Evolutionary conservation across 2,797 vertebrate genomes (phyloP), one percentile per base, ranked within the genome.

Genomic region (Aphelocoma californica): DNA sequence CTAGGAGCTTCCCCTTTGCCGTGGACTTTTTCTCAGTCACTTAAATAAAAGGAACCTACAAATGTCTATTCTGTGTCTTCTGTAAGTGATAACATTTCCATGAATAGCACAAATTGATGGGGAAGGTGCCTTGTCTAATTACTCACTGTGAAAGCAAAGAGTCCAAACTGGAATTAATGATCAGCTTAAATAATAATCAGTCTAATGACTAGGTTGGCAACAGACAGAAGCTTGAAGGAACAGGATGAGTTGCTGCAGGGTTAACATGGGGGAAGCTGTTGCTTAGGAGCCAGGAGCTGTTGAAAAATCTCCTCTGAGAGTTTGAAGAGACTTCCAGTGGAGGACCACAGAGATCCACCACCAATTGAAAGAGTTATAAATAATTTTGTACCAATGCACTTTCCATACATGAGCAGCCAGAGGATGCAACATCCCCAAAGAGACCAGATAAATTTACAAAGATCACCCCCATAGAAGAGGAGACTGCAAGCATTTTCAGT

Each of bases 121-220:
- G 42, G 65, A 83, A 91, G 83, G 87, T 29, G 66, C 77, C 73
- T 91, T 62, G 66, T 66, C 73, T 86, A 92, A 89, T 91, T 74
- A 84, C 32, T 64, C 44, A 66, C 75, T 84, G 88, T 36, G 67
- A 86, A 92, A 90, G 69, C 61, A 85, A 34, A 48, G 45, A 80
- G 69, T 61, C 72, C 85, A 90, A 93, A 92, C 26, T 36, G 61
- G 72, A 95, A 88, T 38, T 86, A 47, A 74, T 45, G 53, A 90
- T 90, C 80, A 90, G 57, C 65, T 91, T 91, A 77, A 94, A 92
- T 74, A 85, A 78, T 92, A 86, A 80, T 61, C 2, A 0, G 48
- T 48, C 75, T 85, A 93, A 83, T 82, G 61, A 92, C 81, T 85
- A 38, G 26, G 50, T n/a, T 94, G 60, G 81, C 24, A 12, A 89